Evolutionary conservation across 1,140 invertebrate genomes (phyloP).

Genomic region (Schlechtendalia chinensis): DNA sequence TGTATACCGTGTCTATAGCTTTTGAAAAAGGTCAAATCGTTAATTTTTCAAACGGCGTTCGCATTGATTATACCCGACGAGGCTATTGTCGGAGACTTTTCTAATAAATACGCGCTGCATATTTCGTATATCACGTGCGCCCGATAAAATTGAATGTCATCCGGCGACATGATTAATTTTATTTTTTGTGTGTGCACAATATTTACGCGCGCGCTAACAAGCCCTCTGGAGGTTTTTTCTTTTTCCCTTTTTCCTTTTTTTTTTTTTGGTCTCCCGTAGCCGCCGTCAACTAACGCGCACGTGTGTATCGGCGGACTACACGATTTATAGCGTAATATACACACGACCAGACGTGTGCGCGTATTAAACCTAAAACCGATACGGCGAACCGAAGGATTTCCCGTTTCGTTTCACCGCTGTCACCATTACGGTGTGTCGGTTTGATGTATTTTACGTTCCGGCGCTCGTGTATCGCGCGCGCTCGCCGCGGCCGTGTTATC

Average conservation of each 20-base stretch:
- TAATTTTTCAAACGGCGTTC: slow-evolving; percentile 46
- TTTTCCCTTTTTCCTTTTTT: neutral
- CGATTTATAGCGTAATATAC: no score
- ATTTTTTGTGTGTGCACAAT: neutral
- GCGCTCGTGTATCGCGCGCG: no score
- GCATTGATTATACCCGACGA: slow-evolving; percentile 9
- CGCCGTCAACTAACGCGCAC: neutral
- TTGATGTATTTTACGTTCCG: no score
- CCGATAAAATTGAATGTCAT: slow-evolving; percentile 25
- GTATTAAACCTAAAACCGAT: no score
- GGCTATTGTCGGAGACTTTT: neutral
- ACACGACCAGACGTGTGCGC: no score
- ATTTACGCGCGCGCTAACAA: slow-evolving; percentile 5
- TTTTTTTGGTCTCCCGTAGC: neutral
- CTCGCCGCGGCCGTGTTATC: no score
- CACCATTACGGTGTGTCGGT: no score
- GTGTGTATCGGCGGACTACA: no score
- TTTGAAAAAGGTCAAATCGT: slow-evolving; percentile 32
- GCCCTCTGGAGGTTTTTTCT: neutral
- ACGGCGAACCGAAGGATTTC: no score
- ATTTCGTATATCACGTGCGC: neutral
- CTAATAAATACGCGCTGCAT: neutral
- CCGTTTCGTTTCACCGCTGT: no score
- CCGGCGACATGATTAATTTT: slow-evolving; percentile 34
- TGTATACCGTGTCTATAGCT: no score